Evolutionary conservation across 2,888 invertebrate species (phyloP), one percentile per base, ranked within the genome.

Genomic region (Caenorhabditis drosophilae): DNA sequence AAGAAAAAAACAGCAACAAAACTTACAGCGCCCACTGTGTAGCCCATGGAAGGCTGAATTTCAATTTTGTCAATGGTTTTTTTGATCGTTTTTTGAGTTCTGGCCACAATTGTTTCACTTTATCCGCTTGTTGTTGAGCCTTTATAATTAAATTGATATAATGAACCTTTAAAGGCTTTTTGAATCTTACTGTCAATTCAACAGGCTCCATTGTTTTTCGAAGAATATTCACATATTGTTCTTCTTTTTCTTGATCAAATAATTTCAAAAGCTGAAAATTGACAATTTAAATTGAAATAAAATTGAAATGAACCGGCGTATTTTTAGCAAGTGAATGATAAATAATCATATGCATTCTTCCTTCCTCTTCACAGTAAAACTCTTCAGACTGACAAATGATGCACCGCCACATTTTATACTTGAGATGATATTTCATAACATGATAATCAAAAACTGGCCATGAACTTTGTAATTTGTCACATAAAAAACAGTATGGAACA

Each of bases 221-320:
- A 11, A 40, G 20, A 18, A 40, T 3, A 18, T 18, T 3, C 3
- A 40, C 20, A 18, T 20, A 20, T 40, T 40, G 40, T 26, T 23
- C 51, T 48, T 62, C 62, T 36, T 62, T 62, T 20, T 62, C 62
- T n/a, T 35, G 50, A 9, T 50, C 42, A 18, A 51, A 20, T 26
- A 56, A 48, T 16, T 49, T 47, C 12, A 62, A 50, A 7, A 62
- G 42, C 62, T 62, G 41, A 26, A 62, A 50, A 2, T 26, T 40
- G 4, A 4, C 6, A 12, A 31, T 31, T 31, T 31, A 12, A 12
- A 15, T 36, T 36, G 12, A 4, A 36, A 4, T n/a, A 36, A 4
- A 36, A 36, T n/a, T 9, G 2, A 3, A 18, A 40, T 22, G 3
- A 9, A 40, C 40, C 16, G 40, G 40, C 11, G 40, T 40, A 40